Percentiles rank a stretch among this genome's conserved stretches.
phyloP scores from a whole-genome alignment of 2,113 vertebrate species.

The Conger conger region DNA sequence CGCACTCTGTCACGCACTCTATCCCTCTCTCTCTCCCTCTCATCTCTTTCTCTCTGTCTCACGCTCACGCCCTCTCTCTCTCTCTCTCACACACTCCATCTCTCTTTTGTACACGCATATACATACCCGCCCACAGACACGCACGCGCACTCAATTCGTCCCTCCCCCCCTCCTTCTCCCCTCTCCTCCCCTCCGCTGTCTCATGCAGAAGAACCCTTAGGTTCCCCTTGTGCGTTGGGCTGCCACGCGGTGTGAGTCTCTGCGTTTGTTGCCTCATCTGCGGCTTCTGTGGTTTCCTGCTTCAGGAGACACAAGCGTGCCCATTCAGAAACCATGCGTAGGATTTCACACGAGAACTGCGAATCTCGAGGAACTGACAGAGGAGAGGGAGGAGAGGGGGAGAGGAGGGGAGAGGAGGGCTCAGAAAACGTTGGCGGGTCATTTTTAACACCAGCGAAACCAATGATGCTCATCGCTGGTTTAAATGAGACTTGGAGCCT shows the following conservation, averaged over 20 bases:
- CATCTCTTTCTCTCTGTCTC: conserved; percentile 22
- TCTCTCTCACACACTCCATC: conserved; percentile 23
- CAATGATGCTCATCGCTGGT: neutral
- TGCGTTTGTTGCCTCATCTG: neutral
- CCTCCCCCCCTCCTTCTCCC: neutral
- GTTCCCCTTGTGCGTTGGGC: too few species aligned
- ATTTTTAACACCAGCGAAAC: too few species aligned
- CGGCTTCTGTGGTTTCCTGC: too few species aligned
- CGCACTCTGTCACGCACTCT: neutral
- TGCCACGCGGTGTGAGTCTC: too few species aligned
- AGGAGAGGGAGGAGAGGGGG: neutral
- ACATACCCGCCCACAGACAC: conserved; percentile 23
- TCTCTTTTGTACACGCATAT: conserved; percentile 3
- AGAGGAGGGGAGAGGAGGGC: neutral
- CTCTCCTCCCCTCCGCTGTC: neutral
- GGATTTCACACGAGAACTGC: neutral
- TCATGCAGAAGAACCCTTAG: neutral
- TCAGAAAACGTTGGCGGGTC: too few species aligned
- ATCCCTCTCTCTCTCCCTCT: neutral
- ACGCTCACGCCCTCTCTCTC: conserved; percentile 10
- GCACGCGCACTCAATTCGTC: neutral
- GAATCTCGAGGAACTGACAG: neutral
- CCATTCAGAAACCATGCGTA: neutral
- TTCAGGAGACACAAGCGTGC: neutral
- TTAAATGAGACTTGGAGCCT: neutral